phyloP scores from a whole-genome alignment of 1,140 invertebrate species.

The Hyphantria cunea region DNA sequence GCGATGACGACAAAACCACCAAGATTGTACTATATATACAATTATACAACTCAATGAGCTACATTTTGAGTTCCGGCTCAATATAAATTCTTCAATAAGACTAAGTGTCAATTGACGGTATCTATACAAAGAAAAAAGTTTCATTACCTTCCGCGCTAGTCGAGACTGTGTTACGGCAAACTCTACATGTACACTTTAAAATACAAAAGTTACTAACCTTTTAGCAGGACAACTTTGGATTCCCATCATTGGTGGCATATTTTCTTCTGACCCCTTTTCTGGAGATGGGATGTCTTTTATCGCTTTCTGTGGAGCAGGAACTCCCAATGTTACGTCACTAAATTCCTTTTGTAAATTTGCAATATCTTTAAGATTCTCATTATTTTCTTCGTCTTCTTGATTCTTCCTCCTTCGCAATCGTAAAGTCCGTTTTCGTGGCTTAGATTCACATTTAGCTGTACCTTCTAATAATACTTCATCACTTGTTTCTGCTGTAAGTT shows the following conservation, averaged over 20 bases:
- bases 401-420: conserved; percentile 51
- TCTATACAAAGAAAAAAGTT: too few relatives aligned
- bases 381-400: conserved; percentile 32
- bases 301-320: conserved; percentile 46
- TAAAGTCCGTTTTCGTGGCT: conserved; percentile 24
- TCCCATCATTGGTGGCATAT: conserved; percentile 48
- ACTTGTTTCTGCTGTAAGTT: neutral
- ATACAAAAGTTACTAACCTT: conserved; percentile 54
- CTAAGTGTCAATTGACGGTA: too few relatives aligned
- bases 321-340: conserved; percentile 61
- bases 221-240: conserved; percentile 73
- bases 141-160: too few relatives aligned
- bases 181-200: neutral
- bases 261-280: conserved; percentile 52
- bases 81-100: too few relatives aligned
- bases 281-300: conserved; percentile 60
- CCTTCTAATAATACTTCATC: conserved; percentile 30
- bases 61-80: too few relatives aligned
- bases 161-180: too few relatives aligned
- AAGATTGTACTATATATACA: too few relatives aligned
- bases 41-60: too few relatives aligned
- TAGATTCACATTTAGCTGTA: conserved; percentile 11
- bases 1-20: neutral
- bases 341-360: conserved; percentile 64
- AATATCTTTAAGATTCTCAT: conserved; percentile 61